Conservation (phyloP, 2,797 vertebrate genomes). For the Amblyraja radiata region DNA sequence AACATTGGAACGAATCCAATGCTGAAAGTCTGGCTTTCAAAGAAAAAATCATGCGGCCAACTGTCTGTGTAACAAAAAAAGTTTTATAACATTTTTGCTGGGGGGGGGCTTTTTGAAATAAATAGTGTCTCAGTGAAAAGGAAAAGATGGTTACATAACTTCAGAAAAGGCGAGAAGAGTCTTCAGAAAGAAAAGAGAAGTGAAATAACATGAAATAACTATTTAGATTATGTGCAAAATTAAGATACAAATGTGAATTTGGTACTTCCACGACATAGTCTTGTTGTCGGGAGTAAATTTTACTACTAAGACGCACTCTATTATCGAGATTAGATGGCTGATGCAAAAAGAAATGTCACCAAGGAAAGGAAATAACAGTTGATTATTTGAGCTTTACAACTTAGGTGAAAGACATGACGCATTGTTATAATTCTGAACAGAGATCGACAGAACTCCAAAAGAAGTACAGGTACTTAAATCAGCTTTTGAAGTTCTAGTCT, state of each 20-base stretch:
- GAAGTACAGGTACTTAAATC: not conserved
- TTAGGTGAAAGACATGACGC: not conserved
- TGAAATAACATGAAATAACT: not conserved
- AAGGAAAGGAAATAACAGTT: not conserved
- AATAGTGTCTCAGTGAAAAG: not conserved
- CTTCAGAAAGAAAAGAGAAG: not conserved
- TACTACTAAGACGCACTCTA: not conserved
- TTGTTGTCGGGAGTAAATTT: not conserved
- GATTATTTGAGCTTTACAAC: not conserved
- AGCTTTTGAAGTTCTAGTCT: not conserved
- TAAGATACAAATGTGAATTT: not conserved
- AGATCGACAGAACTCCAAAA: too few relatives aligned
- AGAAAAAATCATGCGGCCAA: not conserved
- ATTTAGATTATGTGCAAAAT: not conserved
- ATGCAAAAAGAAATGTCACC: not conserved
- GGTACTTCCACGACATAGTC: not conserved
- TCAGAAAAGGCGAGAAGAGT: not conserved
- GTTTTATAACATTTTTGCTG: not conserved
- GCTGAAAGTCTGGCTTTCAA: not conserved
- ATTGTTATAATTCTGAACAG: not conserved
- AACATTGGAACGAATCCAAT: not conserved
- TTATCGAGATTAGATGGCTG: not conserved
- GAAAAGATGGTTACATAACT: not conserved
- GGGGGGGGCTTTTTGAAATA: not conserved
- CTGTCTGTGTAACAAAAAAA: not conserved